These are phyloP conservation scores for Phenacoccus solenopsis DNA, from an alignment of 1,140 invertebrate species.

Conservation along the genomic window DNA sequence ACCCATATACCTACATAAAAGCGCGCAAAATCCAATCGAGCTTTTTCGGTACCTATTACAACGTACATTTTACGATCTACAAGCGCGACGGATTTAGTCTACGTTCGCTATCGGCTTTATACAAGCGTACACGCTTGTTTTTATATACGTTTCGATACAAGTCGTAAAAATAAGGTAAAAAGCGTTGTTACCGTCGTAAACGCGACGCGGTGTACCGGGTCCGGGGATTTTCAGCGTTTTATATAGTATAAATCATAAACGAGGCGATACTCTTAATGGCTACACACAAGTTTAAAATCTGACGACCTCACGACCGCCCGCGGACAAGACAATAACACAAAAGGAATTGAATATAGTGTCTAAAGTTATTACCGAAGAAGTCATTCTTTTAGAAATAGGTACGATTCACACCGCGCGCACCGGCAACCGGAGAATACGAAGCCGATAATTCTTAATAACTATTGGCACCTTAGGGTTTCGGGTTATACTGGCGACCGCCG, in stretches of 20 bases:
- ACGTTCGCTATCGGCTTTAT: too few species aligned
- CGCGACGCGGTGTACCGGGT: too few species aligned
- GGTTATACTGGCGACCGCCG: neutral
- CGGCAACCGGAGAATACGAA: neutral
- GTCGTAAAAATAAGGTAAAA: neutral
- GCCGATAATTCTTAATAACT: neutral
- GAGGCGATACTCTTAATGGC: neutral
- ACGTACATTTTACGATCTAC: too few species aligned
- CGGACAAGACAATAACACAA: neutral
- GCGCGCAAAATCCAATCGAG: too few species aligned
- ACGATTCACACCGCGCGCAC: neutral
- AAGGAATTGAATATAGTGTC: neutral
- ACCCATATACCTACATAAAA: too few species aligned
- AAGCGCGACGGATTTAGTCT: too few species aligned
- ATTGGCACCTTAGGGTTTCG: neutral
- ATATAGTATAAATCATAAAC: neutral
- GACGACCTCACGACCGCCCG: neutral
- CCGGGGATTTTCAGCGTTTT: neutral
- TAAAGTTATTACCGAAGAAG: neutral
- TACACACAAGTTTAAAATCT: neutral
- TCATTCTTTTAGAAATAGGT: neutral
- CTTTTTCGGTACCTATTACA: too few species aligned
- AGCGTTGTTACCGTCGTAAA: too few species aligned
- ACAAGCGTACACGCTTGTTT: too few species aligned
- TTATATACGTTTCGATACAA: too few species aligned